These are phyloP conservation scores for Cylindroiulus punctatus DNA, from an alignment of 2,888 invertebrate species.

Conservation along the genomic window DNA sequence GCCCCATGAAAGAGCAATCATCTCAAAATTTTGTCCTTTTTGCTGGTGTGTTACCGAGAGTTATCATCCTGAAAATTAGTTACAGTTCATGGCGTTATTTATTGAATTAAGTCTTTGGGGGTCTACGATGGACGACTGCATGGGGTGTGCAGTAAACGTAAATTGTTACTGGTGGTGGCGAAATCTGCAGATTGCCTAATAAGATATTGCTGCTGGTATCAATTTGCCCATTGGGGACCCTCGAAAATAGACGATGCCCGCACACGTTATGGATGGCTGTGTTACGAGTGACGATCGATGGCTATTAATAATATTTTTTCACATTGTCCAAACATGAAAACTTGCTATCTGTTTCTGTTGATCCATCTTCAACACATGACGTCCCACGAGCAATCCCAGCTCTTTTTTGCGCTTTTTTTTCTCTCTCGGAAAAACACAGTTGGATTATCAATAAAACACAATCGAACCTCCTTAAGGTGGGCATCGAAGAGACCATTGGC, in stretches of 20 bases:
- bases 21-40: background rate
- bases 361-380: constrained; percentile 32
- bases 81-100: background rate
- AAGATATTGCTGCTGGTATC: constrained; percentile 3
- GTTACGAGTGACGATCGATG: background rate
- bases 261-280: background rate
- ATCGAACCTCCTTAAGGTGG: background rate
- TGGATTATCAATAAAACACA: constrained; percentile 19
- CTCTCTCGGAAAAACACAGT: background rate
- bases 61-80: constrained; percentile 15
- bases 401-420: background rate
- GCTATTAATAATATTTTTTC: constrained; percentile 16
- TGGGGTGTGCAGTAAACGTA: constrained; percentile 1
- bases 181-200: constrained; percentile 24
- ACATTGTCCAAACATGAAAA: constrained; percentile 32
- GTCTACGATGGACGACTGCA: background rate
- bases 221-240: background rate
- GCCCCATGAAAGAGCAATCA: too few relatives aligned
- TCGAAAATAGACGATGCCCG: background rate
- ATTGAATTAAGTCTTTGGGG: background rate
- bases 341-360: constrained; percentile 32
- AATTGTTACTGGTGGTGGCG: background rate
- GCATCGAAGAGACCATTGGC: background rate
- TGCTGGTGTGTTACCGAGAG: background rate
- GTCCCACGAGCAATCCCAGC: constrained; percentile 16